These are phyloP conservation scores for Drosophila grimshawi DNA, from an alignment of 1,140 invertebrate species.

Conservation along the genomic window DNA sequence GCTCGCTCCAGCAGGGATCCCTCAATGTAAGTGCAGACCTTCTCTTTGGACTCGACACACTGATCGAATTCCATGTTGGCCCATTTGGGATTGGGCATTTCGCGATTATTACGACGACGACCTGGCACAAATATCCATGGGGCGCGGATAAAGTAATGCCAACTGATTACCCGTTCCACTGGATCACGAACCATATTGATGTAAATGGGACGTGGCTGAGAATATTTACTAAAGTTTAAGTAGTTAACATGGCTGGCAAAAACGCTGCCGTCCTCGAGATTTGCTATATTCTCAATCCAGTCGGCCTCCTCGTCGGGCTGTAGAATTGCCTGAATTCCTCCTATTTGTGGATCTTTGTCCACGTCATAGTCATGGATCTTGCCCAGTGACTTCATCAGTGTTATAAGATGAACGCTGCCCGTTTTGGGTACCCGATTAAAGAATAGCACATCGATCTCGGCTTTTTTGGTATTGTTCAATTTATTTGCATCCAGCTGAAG, in stretches of 20 bases:
- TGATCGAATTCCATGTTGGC: conserved; percentile 91
- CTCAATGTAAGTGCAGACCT: conserved; percentile 91
- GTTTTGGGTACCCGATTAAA: conserved; percentile 96
- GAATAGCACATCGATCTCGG: conserved; percentile 90
- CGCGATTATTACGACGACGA: conserved; percentile 87
- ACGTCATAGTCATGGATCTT: conserved; percentile 88
- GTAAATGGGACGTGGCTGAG: conserved; percentile 92
- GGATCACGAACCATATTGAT: conserved; percentile 95
- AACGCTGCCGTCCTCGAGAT: conserved; percentile 67
- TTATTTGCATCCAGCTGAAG: conserved; percentile 59
- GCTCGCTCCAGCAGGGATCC: conserved; percentile 93
- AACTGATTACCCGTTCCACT: conserved; percentile 94
- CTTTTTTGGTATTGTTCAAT: conserved; percentile 91
- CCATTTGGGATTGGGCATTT: conserved; percentile 93
- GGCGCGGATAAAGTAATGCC: conserved; percentile 92
- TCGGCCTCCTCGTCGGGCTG: conserved; percentile 59
- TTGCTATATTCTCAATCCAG: conserved; percentile 68
- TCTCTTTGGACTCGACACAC: conserved; percentile 92
- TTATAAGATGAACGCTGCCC: conserved; percentile 93
- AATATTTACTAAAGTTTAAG: conserved; percentile 88
- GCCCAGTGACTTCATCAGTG: conserved; percentile 90
- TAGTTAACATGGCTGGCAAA: conserved; percentile 78
- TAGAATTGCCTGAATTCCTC: conserved; percentile 60
- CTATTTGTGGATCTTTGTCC: conserved; percentile 72
- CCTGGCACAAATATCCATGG: conserved; percentile 88